Conservation (phyloP, 2,113 vertebrate species). For the Vidua macroura region DNA sequence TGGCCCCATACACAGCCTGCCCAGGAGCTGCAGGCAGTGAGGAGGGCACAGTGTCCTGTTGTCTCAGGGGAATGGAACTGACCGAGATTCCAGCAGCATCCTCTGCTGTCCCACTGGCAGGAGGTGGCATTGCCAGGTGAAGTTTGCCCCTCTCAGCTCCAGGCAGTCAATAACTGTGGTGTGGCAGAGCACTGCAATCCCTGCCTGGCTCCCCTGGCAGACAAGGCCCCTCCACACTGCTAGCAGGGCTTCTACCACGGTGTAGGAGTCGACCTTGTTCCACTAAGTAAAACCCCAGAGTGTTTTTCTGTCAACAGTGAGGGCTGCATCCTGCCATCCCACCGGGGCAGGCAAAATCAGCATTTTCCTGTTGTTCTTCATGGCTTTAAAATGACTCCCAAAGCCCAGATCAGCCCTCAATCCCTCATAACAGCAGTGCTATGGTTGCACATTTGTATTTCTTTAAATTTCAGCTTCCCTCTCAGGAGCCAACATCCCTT, state of each 20-base stretch:
- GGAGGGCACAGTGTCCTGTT: not conserved
- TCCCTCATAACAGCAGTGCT: not conserved
- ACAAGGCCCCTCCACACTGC: not conserved
- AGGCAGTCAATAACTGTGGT: not conserved
- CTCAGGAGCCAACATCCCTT: slow-evolving; percentile 57
- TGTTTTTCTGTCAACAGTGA: not conserved
- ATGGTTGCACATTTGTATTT: not conserved
- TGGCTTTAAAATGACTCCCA: not conserved
- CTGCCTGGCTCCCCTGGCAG: not conserved
- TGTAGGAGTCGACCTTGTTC: not conserved
- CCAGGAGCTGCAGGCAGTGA: not conserved
- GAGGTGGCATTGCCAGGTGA: not conserved
- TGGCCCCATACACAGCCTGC: accelerated
- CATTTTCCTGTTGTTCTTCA: not conserved
- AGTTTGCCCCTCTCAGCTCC: not conserved
- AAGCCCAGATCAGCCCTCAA: not conserved
- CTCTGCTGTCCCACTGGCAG: not conserved
- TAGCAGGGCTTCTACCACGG: not conserved
- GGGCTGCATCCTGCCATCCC: not conserved
- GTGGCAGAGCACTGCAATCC: not conserved
- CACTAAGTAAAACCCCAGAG: not conserved
- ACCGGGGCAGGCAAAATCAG: not conserved
- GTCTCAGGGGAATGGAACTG: not conserved
- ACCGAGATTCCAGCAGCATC: accelerated
- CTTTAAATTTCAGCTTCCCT: slow-evolving; percentile 54